Base-by-base conservation (phyloP, 2,888 invertebrate genomes). In the Boloria euphrosyne region DNA sequence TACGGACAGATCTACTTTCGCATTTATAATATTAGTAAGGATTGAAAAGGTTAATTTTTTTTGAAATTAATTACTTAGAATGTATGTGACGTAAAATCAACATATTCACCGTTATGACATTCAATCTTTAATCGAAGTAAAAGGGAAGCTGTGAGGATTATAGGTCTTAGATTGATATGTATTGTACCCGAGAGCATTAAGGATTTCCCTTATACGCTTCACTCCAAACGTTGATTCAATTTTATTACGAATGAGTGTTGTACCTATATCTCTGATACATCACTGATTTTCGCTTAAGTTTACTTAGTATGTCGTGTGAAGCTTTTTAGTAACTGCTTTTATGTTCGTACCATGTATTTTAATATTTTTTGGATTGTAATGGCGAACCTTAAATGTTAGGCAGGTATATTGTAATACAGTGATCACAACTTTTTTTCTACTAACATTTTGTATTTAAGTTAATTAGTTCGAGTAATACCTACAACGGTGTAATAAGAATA, bases 141-240 rank as follows among this genome's bases (percentile, higher is more conserved):
- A 44, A 57, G 44, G 44, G 4, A 57, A 22, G 22, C 44, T 57
- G 10, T n/a, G n/a, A 22, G 18, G 31, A 18, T 22, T 44, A 46
- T 44, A 57, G 44, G 10, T n/a, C 7, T 10, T 2, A 38, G 31
- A 18, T 55, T 44, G 55, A 57, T 57, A 44, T n/a, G 46, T 57
- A 57, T 46, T 57, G 44, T 57, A 22, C 44, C 22, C 44, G 55
- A 57, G n/a, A 57, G 55, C 22, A 57, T 44, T n/a, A 46, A 57
- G 44, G 44, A 57, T 57, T 46, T 57, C 44, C 44, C 46, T 22
- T 46, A 22, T 46, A 57, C 55, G n/a, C n/a, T 46, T 57, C n/a
- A 46, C 55, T 57, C 22, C 44, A 22, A 18, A 43, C 10, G 22
- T 46, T 52, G 31, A 38, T 38, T 38, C 31, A 38, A 38, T 38